Conservation (phyloP, 2,113 vertebrate genomes). For the Lophochroa leadbeateri region DNA sequence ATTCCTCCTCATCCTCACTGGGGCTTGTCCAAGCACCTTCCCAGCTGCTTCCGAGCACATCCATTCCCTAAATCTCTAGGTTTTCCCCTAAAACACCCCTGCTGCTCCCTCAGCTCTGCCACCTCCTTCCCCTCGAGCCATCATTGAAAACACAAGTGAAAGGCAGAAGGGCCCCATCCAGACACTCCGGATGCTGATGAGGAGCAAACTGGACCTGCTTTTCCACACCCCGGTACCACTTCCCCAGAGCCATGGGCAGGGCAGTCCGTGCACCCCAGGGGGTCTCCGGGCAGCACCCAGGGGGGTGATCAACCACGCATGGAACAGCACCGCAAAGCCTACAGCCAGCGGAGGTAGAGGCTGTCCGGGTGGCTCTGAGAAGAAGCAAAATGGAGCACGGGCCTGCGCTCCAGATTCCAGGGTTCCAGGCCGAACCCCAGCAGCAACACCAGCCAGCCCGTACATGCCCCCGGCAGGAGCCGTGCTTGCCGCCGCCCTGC, state of each 20-base stretch:
- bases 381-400: not conserved
- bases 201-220: not conserved
- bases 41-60: not conserved
- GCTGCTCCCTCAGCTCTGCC: not conserved
- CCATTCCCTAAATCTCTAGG: rapidly evolving
- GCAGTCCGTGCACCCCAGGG: not conserved
- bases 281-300: not conserved
- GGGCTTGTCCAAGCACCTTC: not conserved
- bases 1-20: not conserved
- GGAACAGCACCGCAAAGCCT: rapidly evolving
- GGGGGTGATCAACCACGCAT: rapidly evolving
- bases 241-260: rapidly evolving
- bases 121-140: not conserved
- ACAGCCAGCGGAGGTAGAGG: not conserved
- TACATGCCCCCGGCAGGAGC: too few species aligned
- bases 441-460: not conserved
- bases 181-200: not conserved
- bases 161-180: too few species aligned
- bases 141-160: not conserved
- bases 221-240: not conserved
- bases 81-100: not conserved
- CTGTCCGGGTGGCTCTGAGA: not conserved
- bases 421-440: too few species aligned
- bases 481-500: not conserved
- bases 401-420: not conserved